Conservation (phyloP, 1,140 invertebrate genomes). For the Listronotus bonariensis region DNA sequence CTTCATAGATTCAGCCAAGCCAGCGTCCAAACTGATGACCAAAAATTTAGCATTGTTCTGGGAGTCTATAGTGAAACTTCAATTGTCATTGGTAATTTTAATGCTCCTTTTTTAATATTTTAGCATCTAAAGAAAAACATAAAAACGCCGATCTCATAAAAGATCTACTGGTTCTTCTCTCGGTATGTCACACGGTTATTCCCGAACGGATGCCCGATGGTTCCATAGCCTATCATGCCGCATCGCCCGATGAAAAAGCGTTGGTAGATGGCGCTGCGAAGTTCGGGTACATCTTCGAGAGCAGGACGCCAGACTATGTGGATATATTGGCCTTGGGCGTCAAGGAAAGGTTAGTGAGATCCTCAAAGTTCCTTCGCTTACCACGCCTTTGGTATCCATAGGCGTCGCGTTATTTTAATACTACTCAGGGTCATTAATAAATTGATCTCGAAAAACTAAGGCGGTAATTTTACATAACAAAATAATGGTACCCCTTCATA, state of each 20-base stretch:
- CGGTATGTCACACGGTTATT: constrained; percentile 98
- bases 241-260: constrained; percentile 94
- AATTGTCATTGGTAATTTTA: too few relatives aligned
- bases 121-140: constrained; percentile 64
- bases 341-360: constrained; percentile 61
- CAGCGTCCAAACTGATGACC: too few relatives aligned
- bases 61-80: too few relatives aligned
- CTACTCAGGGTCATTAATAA: too few relatives aligned
- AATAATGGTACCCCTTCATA: too few relatives aligned
- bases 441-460: too few relatives aligned
- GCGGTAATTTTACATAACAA: too few relatives aligned
- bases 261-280: constrained; percentile 88
- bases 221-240: constrained; percentile 89
- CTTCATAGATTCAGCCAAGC: too few relatives aligned
- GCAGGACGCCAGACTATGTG: constrained; percentile 82
- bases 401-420: too few relatives aligned
- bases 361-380: too few relatives aligned
- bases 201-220: constrained; percentile 76
- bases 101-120: constrained; percentile 41
- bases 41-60: too few relatives aligned
- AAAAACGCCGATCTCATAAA: constrained; percentile 67
- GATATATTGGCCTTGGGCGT: constrained; percentile 74
- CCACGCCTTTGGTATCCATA: too few relatives aligned
- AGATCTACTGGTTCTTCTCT: constrained; percentile 88
- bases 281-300: constrained; percentile 90